phyloP scores from a whole-genome alignment of 2,113 vertebrate species.

The Gymnorhina tibicen region DNA sequence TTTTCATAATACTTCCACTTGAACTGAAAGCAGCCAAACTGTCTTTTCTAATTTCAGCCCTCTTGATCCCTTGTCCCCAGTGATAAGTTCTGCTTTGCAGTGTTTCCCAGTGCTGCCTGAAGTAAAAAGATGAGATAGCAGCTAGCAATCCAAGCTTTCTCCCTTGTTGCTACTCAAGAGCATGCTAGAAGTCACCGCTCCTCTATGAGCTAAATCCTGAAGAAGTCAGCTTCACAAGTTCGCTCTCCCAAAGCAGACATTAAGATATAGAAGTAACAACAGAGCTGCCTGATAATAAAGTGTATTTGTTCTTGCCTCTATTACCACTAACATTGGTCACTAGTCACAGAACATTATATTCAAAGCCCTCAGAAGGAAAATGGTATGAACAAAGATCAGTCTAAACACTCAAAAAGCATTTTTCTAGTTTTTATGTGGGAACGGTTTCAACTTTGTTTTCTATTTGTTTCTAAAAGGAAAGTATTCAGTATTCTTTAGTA shows the following conservation, averaged over 20 bases:
- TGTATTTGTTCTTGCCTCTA: not conserved
- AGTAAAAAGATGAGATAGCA: conserved; percentile 1
- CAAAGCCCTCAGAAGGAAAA: not conserved
- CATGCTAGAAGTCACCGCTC: not conserved
- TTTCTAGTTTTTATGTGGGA: not conserved
- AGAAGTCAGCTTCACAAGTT: not conserved
- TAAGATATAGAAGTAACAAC: not conserved
- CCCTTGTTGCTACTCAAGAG: not conserved
- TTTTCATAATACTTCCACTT: conserved; percentile 11
- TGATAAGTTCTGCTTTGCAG: not conserved
- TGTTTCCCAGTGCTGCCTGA: not conserved
- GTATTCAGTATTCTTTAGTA: not conserved
- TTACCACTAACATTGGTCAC: not conserved
- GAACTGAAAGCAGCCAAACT: conserved; percentile 9
- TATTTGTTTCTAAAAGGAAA: not conserved
- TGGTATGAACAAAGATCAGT: not conserved
- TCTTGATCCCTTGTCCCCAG: not conserved
- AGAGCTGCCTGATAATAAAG: not conserved
- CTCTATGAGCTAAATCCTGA: not conserved
- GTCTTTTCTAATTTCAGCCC: conserved; percentile 36
- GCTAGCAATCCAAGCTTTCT: not conserved
- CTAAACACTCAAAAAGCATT: not conserved
- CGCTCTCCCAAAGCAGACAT: not conserved
- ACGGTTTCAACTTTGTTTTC: not conserved
- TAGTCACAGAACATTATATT: not conserved